A percentile compares a stretch with the other conserved stretches of the same genome.
phyloP scores from a whole-genome alignment of 2,113 vertebrate species.

The Ahaetulla prasina region DNA sequence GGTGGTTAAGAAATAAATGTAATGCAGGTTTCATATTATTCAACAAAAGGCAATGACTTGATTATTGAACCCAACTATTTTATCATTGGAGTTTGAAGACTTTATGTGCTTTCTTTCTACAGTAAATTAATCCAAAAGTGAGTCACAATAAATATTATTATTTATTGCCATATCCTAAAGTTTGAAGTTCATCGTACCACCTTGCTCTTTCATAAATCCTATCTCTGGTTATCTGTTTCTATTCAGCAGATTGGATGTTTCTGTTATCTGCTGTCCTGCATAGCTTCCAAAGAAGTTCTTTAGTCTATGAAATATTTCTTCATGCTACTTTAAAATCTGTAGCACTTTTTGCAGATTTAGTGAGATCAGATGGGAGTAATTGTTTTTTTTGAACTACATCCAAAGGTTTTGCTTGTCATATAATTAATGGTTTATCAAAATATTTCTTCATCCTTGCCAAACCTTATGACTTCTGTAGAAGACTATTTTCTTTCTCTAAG shows the following conservation, averaged over 20 bases:
- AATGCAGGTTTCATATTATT: slow-evolving; percentile 27
- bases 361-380: slow-evolving; percentile 58
- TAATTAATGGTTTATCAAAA: slow-evolving; percentile 63
- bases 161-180: no score
- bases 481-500: slow-evolving; percentile 41
- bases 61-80: slow-evolving; percentile 15
- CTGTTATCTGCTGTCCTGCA: not conserved
- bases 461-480: slow-evolving; percentile 54
- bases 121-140: not conserved
- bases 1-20: slow-evolving; percentile 17
- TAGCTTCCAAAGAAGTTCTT: not conserved
- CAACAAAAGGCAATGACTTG: not conserved
- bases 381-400: slow-evolving; percentile 52
- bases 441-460: slow-evolving; percentile 62
- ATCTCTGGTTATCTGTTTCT: not conserved
- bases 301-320: slow-evolving; percentile 32
- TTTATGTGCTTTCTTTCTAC: not conserved
- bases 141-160: not conserved
- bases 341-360: slow-evolving; percentile 32
- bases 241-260: not conserved
- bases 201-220: not conserved
- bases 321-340: slow-evolving; percentile 42
- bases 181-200: no score
- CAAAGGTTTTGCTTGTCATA: slow-evolving; percentile 57
- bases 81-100: not conserved